These are phyloP conservation scores for Loris lydekkerianus DNA, from an alignment of 2,797 vertebrate genomes.

Conservation along the genomic window DNA sequence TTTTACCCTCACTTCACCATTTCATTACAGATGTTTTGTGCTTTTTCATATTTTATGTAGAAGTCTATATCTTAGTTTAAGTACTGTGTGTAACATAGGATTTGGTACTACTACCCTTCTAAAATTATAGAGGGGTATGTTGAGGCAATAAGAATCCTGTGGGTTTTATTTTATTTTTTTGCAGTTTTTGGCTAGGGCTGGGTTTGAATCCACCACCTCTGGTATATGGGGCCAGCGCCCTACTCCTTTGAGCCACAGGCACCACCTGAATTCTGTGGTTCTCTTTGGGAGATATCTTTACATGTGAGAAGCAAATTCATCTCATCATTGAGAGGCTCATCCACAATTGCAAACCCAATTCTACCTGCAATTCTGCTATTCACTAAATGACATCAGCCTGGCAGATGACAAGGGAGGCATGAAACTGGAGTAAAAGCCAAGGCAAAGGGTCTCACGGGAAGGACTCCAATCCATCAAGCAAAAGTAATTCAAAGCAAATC, in stretches of 20 bases:
- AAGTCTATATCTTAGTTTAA: not conserved
- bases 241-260: not conserved
- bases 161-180: not conserved
- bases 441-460: not conserved
- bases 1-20: not conserved
- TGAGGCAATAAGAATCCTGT: not conserved
- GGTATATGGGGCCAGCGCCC: too few species aligned
- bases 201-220: too few species aligned
- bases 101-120: not conserved
- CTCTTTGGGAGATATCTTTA: not conserved
- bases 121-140: not conserved
- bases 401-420: not conserved
- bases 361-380: not conserved
- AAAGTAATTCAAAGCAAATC: slow-evolving; percentile 8
- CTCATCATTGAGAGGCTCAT: not conserved
- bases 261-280: not conserved
- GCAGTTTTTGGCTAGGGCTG: too few species aligned
- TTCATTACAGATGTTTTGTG: not conserved
- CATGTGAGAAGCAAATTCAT: not conserved
- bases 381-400: not conserved
- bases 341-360: not conserved
- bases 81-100: not conserved
- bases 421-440: not conserved
- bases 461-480: not conserved
- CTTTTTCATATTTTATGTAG: not conserved